Evolutionary conservation across 2,888 invertebrate species (phyloP), one percentile per base, ranked within the genome.

Genomic region (Drosophila helvetica): DNA sequence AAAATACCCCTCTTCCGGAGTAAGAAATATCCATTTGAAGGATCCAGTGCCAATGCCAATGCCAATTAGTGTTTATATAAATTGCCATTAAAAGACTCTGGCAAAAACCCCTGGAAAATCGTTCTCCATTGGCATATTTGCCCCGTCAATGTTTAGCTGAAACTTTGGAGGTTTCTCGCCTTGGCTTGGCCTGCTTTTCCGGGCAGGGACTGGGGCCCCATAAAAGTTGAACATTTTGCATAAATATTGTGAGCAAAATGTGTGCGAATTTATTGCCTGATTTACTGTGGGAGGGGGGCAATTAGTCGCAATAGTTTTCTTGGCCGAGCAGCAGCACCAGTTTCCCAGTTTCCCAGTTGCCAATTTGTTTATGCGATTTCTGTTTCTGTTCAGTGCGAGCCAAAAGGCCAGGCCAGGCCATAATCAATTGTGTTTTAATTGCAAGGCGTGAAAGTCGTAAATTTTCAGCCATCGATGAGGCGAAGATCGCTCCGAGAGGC

Each of bases 341-440:
- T 51, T 69, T 17, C 22, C 33, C 52, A 38, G 50, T 51, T 69
- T 17, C 22, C 22, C 15, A n/a, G 50, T 43, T 45, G 10, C 12
- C n/a, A 54, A 51, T 27, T 22, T 54, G 60, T 67, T 48, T 72
- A 38, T 38, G 2, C 7, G 7, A 38, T n/a, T 38, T n/a, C 27
- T 7, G 27, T 27, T 8, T 7, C 6, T 38, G n/a, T 38, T 38
- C 15, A n/a, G 7, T 38, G 38, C 38, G 6, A n/a, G 38, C 15
- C 38, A 7, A n/a, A 38, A 38, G 15, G 15, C 15, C 38, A 4
- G 38, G 15, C 38, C 15, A 38, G 38, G 15, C 83, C 80, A 2
- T 80, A 70, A 76, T 80, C 80, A 83, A 83, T 78, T 86, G 51
- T 72, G 65, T 80, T 86, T 83, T 86, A 74, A 82, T 81, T 72